Evolutionary conservation across 2,113 vertebrate species (phyloP).

Genomic region (Eupsittula cactorum): DNA sequence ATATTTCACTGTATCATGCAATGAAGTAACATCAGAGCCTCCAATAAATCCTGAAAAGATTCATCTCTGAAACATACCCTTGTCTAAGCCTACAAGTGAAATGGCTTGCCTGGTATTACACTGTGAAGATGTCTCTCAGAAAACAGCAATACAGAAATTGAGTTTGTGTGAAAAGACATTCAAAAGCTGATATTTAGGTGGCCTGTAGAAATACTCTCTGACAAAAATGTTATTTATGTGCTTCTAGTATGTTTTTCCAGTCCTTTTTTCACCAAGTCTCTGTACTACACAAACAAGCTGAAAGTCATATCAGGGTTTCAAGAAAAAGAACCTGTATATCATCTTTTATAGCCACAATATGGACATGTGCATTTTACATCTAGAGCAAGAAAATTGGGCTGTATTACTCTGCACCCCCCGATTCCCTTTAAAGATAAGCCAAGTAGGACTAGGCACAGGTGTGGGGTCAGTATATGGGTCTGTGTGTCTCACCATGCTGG

Average conservation of each 20-base stretch:
- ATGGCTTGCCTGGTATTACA: neutral
- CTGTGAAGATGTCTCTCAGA: neutral
- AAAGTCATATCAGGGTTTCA: neutral
- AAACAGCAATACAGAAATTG: neutral
- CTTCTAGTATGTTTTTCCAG: neutral
- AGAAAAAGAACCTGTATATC: neutral
- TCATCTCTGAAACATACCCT: neutral
- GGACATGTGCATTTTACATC: neutral
- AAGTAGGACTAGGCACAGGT: neutral
- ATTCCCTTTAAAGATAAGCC: neutral
- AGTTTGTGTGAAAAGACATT: neutral
- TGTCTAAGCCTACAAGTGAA: neutral
- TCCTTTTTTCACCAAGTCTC: neutral
- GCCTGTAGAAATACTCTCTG: neutral
- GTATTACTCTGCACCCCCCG: neutral
- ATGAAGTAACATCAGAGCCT: neutral
- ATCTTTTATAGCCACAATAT: neutral
- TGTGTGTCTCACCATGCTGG: neutral
- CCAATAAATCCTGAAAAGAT: constrained; percentile 37
- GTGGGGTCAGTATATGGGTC: neutral
- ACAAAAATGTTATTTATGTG: neutral
- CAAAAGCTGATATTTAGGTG: neutral
- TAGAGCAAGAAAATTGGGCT: neutral
- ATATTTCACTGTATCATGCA: neutral
- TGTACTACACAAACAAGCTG: neutral